Evolutionary conservation across 2,888 invertebrate species (phyloP).

Genomic region (Temnothorax rugatulus): DNA sequence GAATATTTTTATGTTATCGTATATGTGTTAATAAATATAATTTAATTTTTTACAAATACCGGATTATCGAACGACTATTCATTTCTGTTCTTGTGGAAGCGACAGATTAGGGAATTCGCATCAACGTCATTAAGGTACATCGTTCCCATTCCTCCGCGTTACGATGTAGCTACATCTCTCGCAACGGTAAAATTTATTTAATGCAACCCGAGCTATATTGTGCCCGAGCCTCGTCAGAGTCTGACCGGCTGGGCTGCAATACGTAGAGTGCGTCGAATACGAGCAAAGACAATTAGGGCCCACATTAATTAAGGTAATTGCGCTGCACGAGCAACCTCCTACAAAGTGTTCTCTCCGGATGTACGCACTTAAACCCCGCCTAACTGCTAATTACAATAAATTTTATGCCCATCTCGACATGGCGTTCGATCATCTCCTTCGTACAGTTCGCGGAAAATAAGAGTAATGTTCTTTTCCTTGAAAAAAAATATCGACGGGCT

Average conservation of each 20-base stretch:
- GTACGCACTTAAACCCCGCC: slow-evolving; percentile 80
- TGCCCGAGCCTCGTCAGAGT: background rate
- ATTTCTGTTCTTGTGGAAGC: background rate
- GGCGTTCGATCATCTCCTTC: slow-evolving; percentile 22
- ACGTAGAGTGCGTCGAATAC: slow-evolving; percentile 54
- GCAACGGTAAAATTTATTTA: slow-evolving; percentile 28
- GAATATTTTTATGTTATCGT: background rate
- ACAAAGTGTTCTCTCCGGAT: slow-evolving; percentile 80
- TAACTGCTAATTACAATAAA: slow-evolving; percentile 75
- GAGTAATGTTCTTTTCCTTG: background rate
- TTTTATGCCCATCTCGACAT: slow-evolving; percentile 62
- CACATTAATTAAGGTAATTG: slow-evolving; percentile 83
- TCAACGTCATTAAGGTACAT: background rate
- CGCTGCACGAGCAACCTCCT: slow-evolving; percentile 73
- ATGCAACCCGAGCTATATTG: background rate
- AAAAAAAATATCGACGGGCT: background rate
- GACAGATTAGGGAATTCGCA: background rate
- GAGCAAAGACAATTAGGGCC: slow-evolving; percentile 76
- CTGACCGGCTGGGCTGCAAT: background rate
- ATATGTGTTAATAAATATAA: background rate
- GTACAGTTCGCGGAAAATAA: slow-evolving; percentile 1
- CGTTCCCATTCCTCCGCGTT: slow-evolving; percentile 10
- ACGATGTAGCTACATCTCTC: background rate
- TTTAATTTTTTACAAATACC: background rate
- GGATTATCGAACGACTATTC: background rate